Evolutionary conservation across 2,888 invertebrate genomes (phyloP), one percentile per base, ranked within the genome.

Genomic region (Nemurella pictetii): DNA sequence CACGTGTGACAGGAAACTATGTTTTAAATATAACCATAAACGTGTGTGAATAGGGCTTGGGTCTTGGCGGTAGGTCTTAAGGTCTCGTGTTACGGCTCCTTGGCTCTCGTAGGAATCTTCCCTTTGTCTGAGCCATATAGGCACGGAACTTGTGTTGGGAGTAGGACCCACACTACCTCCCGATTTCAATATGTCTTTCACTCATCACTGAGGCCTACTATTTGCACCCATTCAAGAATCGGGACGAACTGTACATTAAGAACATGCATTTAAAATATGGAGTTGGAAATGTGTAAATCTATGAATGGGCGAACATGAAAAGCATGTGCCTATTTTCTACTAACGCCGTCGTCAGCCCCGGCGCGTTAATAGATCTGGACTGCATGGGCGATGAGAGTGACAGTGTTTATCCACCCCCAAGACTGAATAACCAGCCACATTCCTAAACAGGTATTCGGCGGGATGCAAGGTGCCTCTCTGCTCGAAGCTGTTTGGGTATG

Each of bases 31-130:
- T 20, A 55, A 55, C 55, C 55, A 20, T 20, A 20, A 20, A 12
- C 55, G 55, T 7, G 75, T 75, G 75, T 75, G 75, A 75, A 2
- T 7, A 75, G 26, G 75, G 5, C 75, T 75, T 75, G 27, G 55
- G 55, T 55, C 55, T 55, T 55, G 55, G 55, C 55, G 55, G 55
- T 55, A 55, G 55, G 55, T 55, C 55, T 55, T 55, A 55, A 7
- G 55, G 55, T 55, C 55, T 55, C 55, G 20, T 55, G 55, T 55
- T 55, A 55, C 55, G 55, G 55, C 55, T 55, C 55, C 55, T 55
- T 55, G 55, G 55, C 55, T 55, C 55, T 55, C 55, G 75, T 75
- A 20, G 75, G 75, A 75, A 75, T 75, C 75, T 75, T 75, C 75
- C 75, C 75, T 75, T 75, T 75, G 75, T 75, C 75, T 75, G 75